A percentile compares a stretch with the other conserved stretches of the same genome.
phyloP scores from a whole-genome alignment of 2,888 invertebrate genomes.

The Psylliodes chrysocephalus region DNA sequence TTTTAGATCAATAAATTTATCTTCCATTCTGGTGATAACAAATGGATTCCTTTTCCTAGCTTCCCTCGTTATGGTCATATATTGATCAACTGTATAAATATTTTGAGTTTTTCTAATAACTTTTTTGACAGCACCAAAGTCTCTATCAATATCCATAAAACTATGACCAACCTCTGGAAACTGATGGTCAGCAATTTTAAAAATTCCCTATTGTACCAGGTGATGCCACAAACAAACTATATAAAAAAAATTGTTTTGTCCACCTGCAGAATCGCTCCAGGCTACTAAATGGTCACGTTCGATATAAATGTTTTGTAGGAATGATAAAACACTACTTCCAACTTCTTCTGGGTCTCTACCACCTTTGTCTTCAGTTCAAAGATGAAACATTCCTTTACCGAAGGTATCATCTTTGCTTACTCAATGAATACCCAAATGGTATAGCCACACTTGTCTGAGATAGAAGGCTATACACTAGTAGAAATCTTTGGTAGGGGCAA shows the following conservation, averaged over 20 bases:
- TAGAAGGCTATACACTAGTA: conserved; percentile 33
- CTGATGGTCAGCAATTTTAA: conserved; percentile 51
- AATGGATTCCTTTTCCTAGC: conserved; percentile 25
- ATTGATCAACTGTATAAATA: conserved; percentile 43
- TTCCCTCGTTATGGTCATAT: conserved; percentile 15
- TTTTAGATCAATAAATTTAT: conserved; percentile 25
- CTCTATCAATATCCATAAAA: conserved; percentile 33
- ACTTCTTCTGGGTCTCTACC: conserved; percentile 33
- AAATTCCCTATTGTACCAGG: conserved; percentile 46
- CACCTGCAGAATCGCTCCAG: conserved; percentile 51
- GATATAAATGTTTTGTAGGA: conserved; percentile 22
- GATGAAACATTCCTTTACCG: conserved; percentile 20
- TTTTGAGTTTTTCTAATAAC: conserved; percentile 50
- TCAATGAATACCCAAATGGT: conserved; percentile 25
- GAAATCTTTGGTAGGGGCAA: conserved; percentile 30
- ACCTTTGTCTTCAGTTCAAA: conserved; percentile 34
- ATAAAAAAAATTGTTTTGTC: conserved; percentile 50
- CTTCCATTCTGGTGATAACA: conserved; percentile 19
- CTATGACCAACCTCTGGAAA: conserved; percentile 53
- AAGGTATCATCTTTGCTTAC: conserved; percentile 22
- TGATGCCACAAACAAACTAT: conserved; percentile 45
- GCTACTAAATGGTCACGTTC: conserved; percentile 41
- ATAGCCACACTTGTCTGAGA: conserved; percentile 31
- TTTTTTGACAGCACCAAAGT: conserved; percentile 51
- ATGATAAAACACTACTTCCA: conserved; percentile 26